Evolutionary conservation across 2,113 vertebrate genomes (phyloP).

Genomic region (Okapia johnstoni): DNA sequence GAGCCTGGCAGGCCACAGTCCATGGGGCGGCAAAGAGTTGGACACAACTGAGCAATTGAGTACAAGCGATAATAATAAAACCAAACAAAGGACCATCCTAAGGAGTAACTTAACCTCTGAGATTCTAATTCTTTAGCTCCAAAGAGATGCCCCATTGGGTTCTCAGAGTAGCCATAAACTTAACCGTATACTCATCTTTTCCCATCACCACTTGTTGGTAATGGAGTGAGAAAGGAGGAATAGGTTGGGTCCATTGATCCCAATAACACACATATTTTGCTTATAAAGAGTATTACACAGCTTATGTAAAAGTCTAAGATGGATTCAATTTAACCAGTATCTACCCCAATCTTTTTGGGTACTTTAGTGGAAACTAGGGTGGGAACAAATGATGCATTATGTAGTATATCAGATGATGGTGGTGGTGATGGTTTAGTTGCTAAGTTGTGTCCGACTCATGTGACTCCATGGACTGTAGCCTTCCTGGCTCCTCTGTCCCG

Average conservation of each 20-base stretch:
- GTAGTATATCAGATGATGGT: not conserved
- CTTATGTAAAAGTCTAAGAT: not conserved
- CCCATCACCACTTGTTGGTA: not conserved
- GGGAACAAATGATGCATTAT: not conserved
- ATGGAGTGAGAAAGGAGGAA: not conserved
- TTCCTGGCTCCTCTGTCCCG: not conserved
- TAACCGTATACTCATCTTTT: not conserved
- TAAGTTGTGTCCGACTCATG: not conserved
- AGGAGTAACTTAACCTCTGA: not conserved
- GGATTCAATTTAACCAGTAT: not conserved
- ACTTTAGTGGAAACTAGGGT: not conserved
- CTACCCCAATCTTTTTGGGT: not conserved
- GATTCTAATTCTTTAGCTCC: not conserved
- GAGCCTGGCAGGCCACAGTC: not conserved
- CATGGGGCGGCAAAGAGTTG: not conserved
- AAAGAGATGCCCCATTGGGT: not conserved
- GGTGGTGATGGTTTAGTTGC: not conserved
- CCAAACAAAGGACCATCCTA: not conserved
- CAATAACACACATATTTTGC: not conserved
- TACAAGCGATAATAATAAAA: not conserved
- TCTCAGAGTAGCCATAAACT: not conserved
- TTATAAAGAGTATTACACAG: not conserved
- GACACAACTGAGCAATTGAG: not conserved
- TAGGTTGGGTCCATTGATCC: not conserved
- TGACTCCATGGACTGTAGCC: not conserved